phyloP scores from a whole-genome alignment of 2,113 vertebrate genomes.

The Formicarius rufipectus region DNA sequence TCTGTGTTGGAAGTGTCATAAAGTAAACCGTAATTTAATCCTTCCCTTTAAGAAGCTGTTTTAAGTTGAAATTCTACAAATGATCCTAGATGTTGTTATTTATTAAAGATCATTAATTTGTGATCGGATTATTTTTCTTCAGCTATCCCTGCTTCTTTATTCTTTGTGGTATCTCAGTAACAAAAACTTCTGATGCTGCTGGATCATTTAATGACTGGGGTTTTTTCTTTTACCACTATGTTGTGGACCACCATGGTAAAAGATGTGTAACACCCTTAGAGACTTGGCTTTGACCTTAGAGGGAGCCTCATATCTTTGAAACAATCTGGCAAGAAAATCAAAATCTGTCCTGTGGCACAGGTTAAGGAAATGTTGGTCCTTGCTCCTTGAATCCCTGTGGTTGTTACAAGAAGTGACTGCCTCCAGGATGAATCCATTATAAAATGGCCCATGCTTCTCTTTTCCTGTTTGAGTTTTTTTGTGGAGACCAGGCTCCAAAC shows the following conservation, averaged over 20 bases:
- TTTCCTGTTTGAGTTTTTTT: background rate
- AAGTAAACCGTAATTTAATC: background rate
- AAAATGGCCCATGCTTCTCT: background rate
- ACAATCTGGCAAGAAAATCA: background rate
- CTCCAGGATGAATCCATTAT: background rate
- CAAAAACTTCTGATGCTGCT: background rate
- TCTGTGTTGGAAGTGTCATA: background rate
- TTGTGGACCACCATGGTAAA: background rate
- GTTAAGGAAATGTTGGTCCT: background rate
- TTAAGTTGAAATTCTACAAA: background rate
- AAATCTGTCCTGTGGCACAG: background rate
- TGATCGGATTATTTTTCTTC: background rate
- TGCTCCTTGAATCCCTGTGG: background rate
- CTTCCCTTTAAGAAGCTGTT: background rate
- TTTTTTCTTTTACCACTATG: background rate
- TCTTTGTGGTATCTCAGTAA: background rate
- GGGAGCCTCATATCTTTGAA: background rate
- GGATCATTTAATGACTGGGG: background rate
- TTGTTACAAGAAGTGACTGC: background rate
- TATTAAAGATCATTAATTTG: background rate
- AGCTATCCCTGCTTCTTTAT: background rate
- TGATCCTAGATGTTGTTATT: background rate
- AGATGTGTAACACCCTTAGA: background rate
- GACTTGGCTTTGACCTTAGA: background rate
- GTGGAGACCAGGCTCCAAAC: fast-evolving